Conservation (phyloP, 2,888 invertebrate species). For the Spilosoma lubricipeda region DNA sequence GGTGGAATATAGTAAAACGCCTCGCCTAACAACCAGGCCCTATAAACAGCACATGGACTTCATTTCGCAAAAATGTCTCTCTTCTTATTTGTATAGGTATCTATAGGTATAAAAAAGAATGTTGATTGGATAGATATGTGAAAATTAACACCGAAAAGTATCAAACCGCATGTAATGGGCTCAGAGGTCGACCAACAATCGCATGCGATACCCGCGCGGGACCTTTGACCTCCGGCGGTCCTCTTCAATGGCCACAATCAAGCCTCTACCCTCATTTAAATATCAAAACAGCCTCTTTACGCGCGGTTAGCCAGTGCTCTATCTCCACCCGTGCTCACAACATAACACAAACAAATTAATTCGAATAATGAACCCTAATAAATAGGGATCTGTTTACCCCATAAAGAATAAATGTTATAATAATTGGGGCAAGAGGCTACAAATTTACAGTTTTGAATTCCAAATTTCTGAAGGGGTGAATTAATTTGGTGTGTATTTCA, state of each 20-base stretch:
- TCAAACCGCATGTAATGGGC: constrained; percentile 18
- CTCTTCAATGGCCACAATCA: constrained; percentile 77
- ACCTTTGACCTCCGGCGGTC: constrained; percentile 50
- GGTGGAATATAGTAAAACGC: too few species aligned
- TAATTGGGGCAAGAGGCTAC: constrained; percentile 83
- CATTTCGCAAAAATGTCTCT: background rate
- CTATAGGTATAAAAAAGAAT: background rate
- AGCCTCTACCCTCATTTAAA: constrained; percentile 82
- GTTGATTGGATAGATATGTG: background rate
- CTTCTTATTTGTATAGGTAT: background rate
- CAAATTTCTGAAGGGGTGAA: constrained; percentile 80
- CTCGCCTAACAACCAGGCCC: too few species aligned
- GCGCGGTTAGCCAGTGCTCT: constrained; percentile 68
- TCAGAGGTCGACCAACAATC: constrained; percentile 5
- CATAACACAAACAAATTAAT: constrained; percentile 86
- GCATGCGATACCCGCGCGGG: constrained; percentile 18
- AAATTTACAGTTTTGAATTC: constrained; percentile 80
- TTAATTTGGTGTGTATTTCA: constrained; percentile 73
- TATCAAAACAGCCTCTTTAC: constrained; percentile 82
- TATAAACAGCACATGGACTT: too few species aligned
- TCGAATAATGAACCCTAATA: constrained; percentile 85
- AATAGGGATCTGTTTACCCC: constrained; percentile 84
- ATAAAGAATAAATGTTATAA: constrained; percentile 85
- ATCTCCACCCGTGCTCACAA: constrained; percentile 70
- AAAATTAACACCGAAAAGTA: constrained; percentile 13